Base-by-base conservation (phyloP, 2,113 vertebrate genomes). In the Chionomys nivalis region DNA sequence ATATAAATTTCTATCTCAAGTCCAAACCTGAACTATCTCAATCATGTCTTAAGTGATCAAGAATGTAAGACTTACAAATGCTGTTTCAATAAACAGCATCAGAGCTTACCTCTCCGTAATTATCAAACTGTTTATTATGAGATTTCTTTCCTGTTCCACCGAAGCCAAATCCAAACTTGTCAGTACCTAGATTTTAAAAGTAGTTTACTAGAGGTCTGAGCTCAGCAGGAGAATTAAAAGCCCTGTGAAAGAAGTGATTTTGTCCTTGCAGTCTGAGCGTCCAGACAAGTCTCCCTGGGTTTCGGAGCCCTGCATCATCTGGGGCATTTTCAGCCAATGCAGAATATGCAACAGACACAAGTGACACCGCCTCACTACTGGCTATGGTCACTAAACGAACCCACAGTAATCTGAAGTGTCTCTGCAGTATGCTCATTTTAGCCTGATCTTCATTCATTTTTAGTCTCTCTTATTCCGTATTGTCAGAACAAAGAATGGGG, bases 141-240 rank as follows among this genome's bases (percentile, higher is more conserved):
- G 99, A 99, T 94, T 99, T 99, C 98, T 99, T 99, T 94, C 99
- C 99, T 36, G 99, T 99, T 82, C 99, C 99, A 87, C 99, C 99
- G 98, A 99, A 99, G 81, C 99, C 99, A 98, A 99, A 99, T 24
- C 99, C 99, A 97, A 99, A 99, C 97, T 99, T 99, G 98, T 99
- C 99, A 55, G 99, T 99, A 77, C 99, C 99, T 99, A 94, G 72
- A 93, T 36, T n/a, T 95, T 68, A 97, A 63, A 68, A 70, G 17
- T 2, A 52, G 26, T 61, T 94, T 87, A 81, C 3, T 12, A 16
- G 31, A 12, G 2, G 23, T 83, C 4, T 16, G 63, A 96, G 31
- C 73, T 10, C 42, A 88, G 33, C 39, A 19, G 39, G 26, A 83
- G 85, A 92, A 58, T 55, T 28, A 42, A 72, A 96, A 93, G 61